Base-by-base conservation (phyloP, 2,797 vertebrate genomes). In the Columba guinea region DNA sequence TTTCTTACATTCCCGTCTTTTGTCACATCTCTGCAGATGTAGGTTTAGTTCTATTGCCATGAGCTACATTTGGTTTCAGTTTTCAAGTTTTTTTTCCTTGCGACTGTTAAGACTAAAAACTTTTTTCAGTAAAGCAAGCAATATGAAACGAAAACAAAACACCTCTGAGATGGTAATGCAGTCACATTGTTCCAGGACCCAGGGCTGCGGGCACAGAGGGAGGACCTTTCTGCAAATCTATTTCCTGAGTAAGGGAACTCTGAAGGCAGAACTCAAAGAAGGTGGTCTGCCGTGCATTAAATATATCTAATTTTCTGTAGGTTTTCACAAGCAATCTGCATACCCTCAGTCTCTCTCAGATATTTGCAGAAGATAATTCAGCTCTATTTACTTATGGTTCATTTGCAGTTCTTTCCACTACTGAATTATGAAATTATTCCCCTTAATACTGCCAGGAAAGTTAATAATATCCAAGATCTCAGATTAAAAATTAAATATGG, bases 341-440 rank as follows among this genome's bases (percentile, higher is more conserved):
- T n/a, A 59, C 11, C 9, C 27, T 59, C 26, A 28, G 30, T 35
- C 79, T 87, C 52, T 52, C 55, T 51, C 34, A 60, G 80, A 69
- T 92, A 65, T 88, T 86, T 84, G 58, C 41, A 71, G 30, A 88
- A 86, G 58, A 59, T 86, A 93, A 86, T 75, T 92, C 46, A 55
- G 58, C 24, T 88, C 55, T 89, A n/a, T 95, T 92, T 95, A 87
- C 53, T 94, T 86, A 88, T 0, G 5, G 77, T 84, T 89, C 77
- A 75, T 93, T 93, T 93, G 51, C 53, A 87, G 90, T 75, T 89
- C 53, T 90, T 86, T 90, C 75, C 80, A 64, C 56, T 65, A 75
- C 90, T 67, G 7, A 93, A 95, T 95, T 76, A 94, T 63, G 78
- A 70, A 94, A 86, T 90, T 89, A 91, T 73, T 94, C 73, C 27